Conservation (phyloP, 2,888 invertebrate genomes). For the Lasioglossum villosulum region DNA sequence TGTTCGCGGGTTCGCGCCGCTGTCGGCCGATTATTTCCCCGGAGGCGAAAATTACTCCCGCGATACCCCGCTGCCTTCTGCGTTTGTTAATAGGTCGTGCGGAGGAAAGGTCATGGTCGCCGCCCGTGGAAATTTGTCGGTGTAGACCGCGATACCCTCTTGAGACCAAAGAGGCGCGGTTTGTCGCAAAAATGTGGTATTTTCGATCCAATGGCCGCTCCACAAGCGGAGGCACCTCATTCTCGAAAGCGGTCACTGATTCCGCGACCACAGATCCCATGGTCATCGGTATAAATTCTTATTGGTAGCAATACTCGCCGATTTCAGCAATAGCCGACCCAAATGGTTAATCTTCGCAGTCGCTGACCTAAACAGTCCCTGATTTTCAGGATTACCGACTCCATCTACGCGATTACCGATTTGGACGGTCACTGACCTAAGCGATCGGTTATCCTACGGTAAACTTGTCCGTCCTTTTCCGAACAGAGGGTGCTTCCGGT, state of each 20-base stretch:
- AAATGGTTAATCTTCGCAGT: not conserved
- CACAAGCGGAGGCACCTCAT: not conserved
- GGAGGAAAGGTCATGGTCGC: constrained; percentile 65
- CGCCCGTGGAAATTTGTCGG: constrained; percentile 58
- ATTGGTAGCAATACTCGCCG: not conserved
- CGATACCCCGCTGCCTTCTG: constrained; percentile 36
- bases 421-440: not conserved
- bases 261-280: not conserved
- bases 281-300: not conserved
- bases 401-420: too few species aligned
- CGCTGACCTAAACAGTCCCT: not conserved
- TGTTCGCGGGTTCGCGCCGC: constrained; percentile 35
- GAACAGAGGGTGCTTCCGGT: not conserved
- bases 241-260: not conserved
- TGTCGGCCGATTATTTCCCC: constrained; percentile 54
- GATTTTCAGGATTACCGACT: too few species aligned
- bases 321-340: not conserved
- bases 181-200: not conserved
- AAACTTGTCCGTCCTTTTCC: not conserved
- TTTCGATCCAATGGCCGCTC: not conserved
- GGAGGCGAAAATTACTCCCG: constrained; percentile 43
- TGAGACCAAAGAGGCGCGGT: not conserved
- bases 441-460: not conserved
- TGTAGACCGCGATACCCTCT: not conserved
- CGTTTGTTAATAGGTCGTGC: constrained; percentile 43